Evolutionary conservation across 2,113 vertebrate species (phyloP).

Genomic region (Callipepla squamata): DNA sequence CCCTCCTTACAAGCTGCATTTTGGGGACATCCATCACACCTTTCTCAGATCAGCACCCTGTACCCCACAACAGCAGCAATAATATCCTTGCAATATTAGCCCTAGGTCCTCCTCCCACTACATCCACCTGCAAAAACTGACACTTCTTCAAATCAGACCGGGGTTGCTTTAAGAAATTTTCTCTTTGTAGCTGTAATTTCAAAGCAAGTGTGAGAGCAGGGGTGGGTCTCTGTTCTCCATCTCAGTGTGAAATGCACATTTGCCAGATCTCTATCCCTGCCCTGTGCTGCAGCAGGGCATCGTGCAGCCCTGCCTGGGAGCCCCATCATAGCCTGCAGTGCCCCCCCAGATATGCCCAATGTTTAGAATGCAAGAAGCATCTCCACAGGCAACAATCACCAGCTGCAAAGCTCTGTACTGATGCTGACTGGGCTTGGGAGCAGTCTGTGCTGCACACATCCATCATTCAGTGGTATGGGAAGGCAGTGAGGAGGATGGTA

Average conservation of each 20-base stretch:
- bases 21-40: background rate
- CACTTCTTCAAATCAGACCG: accelerated
- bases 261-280: accelerated
- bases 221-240: background rate
- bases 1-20: background rate
- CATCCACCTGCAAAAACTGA: background rate
- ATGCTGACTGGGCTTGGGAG: accelerated
- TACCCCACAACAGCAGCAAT: background rate
- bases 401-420: background rate
- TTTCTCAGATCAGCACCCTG: background rate
- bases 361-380: background rate
- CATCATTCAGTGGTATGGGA: accelerated
- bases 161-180: background rate
- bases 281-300: accelerated
- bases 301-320: background rate
- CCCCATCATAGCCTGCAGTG: background rate
- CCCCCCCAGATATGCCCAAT: background rate
- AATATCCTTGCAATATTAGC: background rate
- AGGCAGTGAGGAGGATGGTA: background rate
- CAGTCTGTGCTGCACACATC: accelerated
- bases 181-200: background rate
- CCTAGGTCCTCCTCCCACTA: background rate
- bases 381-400: accelerated
- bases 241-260: background rate
- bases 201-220: background rate